These are phyloP conservation scores for Empidonax alnorum DNA, from an alignment of 2,113 vertebrate species.

Conservation along the genomic window DNA sequence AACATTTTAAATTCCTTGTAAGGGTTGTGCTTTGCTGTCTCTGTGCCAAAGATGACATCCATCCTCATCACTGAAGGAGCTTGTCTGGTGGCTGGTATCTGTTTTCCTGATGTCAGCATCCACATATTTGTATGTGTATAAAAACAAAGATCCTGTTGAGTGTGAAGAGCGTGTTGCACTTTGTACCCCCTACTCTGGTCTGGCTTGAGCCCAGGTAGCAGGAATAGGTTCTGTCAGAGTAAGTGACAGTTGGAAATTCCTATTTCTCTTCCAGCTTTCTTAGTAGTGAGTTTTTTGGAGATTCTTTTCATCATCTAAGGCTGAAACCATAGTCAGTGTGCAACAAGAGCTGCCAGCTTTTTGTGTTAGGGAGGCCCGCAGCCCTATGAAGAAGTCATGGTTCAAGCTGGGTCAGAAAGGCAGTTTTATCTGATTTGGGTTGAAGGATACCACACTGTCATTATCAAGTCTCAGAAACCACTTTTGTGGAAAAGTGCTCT, in stretches of 20 bases:
- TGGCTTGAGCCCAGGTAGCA: neutral
- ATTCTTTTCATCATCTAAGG: neutral
- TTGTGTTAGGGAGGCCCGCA: neutral
- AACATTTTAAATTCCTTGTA: neutral
- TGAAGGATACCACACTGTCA: neutral
- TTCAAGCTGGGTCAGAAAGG: neutral
- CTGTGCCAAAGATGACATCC: neutral
- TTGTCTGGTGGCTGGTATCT: neutral
- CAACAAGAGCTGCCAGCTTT: neutral
- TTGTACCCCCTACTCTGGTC: fast-evolving
- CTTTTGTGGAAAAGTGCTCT: neutral
- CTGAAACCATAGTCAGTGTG: neutral
- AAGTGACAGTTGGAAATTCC: neutral
- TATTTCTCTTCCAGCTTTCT: neutral
- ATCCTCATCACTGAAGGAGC: neutral
- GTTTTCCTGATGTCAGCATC: neutral
- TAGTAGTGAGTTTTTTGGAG: neutral
- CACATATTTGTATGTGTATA: neutral
- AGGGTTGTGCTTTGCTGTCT: neutral
- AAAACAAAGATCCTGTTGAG: neutral
- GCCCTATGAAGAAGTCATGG: neutral
- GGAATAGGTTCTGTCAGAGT: neutral
- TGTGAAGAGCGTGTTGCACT: neutral
- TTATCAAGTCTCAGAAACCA: neutral
- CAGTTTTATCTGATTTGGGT: neutral